These are phyloP conservation scores for Octodon degus DNA, from an alignment of 2,113 vertebrate species.

Conservation along the genomic window DNA sequence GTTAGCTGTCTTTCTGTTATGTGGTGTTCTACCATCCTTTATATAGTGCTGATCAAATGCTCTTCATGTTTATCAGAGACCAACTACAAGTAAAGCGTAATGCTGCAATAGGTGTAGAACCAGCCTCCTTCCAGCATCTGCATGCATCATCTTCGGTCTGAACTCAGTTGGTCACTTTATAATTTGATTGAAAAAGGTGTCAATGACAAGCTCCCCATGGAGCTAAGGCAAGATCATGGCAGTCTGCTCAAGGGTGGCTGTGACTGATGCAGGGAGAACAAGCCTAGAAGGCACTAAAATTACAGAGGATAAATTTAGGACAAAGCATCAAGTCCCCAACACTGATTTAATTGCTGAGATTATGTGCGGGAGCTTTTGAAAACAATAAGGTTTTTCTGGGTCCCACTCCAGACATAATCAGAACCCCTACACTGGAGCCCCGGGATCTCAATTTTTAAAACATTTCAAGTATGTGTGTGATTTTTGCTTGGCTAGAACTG, in stretches of 20 bases:
- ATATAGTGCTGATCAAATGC: neutral
- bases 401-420: neutral
- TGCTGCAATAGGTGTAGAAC: neutral
- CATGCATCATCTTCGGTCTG: neutral
- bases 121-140: neutral
- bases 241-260: neutral
- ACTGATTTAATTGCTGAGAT: neutral
- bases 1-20: neutral
- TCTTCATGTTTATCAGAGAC: neutral
- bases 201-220: neutral
- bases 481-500: neutral
- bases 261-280: neutral
- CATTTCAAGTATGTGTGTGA: neutral
- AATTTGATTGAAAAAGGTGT: conserved; percentile 24
- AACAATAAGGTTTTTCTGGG: neutral
- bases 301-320: conserved; percentile 10
- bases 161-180: neutral
- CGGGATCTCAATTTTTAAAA: conserved; percentile 6
- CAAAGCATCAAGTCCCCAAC: neutral
- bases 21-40: conserved; percentile 40
- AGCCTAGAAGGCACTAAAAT: neutral
- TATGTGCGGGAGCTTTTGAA: neutral
- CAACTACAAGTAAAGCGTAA: neutral
- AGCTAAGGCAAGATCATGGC: conserved; percentile 7
- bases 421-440: neutral